phyloP scores from a whole-genome alignment of 2,888 invertebrate species.

The Lochmaea capreae region DNA sequence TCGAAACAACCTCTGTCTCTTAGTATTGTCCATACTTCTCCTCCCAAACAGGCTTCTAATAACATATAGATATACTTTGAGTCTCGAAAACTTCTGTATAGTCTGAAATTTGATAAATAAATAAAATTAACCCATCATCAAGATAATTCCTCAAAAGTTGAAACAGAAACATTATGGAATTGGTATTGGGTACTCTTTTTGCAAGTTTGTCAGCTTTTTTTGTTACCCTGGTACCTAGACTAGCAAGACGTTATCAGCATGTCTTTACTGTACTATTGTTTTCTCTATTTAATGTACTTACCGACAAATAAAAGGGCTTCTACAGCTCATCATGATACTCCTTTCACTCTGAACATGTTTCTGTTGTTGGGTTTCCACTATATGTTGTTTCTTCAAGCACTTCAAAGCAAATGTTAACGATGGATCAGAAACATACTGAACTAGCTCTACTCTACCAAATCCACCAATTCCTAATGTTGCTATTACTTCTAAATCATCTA shows the following conservation, averaged over 20 bases:
- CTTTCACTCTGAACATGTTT: constrained; percentile 79
- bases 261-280: too few relatives aligned
- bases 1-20: constrained; percentile 75
- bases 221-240: too few relatives aligned
- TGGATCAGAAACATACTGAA: constrained; percentile 65
- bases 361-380: constrained; percentile 79
- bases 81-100: constrained; percentile 77
- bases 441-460: constrained; percentile 77
- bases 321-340: constrained; percentile 76
- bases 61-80: constrained; percentile 79
- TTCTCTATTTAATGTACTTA: constrained; percentile 53
- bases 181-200: too few relatives aligned
- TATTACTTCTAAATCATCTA: constrained; percentile 73
- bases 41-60: constrained; percentile 78
- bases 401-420: constrained; percentile 75
- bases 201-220: too few relatives aligned
- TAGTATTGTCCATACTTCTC: constrained; percentile 79
- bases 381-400: constrained; percentile 79
- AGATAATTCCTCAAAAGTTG: too few relatives aligned
- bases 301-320: constrained; percentile 81
- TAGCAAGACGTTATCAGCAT: too few relatives aligned
- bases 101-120: constrained; percentile 62
- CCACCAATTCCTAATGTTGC: constrained; percentile 79
- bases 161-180: too few relatives aligned
- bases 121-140: not conserved